A percentile compares a stretch with the other conserved stretches of the same genome.
These are phyloP conservation scores for Prosopocoilus inquinatus DNA, from an alignment of 2,888 invertebrate species.

Conservation along the genomic window DNA sequence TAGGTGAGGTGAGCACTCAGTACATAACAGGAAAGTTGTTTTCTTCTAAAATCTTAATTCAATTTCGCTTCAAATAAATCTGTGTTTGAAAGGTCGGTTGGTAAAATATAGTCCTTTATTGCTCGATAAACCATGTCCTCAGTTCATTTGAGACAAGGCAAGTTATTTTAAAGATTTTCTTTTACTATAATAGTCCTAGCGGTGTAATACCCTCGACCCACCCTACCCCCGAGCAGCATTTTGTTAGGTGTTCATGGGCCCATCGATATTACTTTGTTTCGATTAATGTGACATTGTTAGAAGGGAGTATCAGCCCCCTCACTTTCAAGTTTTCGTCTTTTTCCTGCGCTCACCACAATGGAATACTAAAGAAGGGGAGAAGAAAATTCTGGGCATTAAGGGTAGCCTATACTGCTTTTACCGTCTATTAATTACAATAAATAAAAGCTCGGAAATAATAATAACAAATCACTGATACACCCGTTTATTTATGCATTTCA, in stretches of 20 bases:
- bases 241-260: constrained; percentile 36
- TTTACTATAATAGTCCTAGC: constrained; percentile 14
- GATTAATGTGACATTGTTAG: constrained; percentile 43
- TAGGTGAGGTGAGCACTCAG: too few relatives aligned
- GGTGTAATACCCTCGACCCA: constrained; percentile 24
- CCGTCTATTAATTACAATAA: too few relatives aligned
- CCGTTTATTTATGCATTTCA: too few relatives aligned
- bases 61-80: constrained; percentile 7
- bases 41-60: not conserved
- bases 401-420: too few relatives aligned
- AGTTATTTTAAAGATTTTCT: constrained; percentile 25
- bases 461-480: too few relatives aligned
- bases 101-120: constrained; percentile 12
- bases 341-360: constrained; percentile 33
- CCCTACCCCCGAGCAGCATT: constrained; percentile 32
- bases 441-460: too few relatives aligned
- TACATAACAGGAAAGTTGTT: constrained; percentile 5
- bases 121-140: constrained; percentile 16
- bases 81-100: constrained; percentile 16
- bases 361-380: constrained; percentile 23
- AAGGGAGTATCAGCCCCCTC: constrained; percentile 30
- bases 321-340: constrained; percentile 35
- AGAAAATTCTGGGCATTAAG: constrained; percentile 6
- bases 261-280: constrained; percentile 45
- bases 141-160: constrained; percentile 17